Evolutionary conservation across 2,113 vertebrate genomes (phyloP).

Genomic region (Anhinga rufa): DNA sequence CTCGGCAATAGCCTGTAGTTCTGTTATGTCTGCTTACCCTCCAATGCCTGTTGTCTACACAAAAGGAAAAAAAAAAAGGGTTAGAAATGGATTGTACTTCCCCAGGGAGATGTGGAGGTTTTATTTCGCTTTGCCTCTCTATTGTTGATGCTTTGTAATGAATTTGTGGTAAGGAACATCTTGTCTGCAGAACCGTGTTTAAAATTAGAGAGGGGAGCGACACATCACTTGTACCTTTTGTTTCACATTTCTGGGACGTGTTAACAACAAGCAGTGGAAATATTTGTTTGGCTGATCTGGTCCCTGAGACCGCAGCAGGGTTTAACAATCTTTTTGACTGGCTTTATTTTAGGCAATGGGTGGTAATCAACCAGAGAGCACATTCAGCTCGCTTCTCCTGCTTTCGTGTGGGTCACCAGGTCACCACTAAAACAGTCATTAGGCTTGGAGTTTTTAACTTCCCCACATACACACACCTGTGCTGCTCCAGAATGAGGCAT

Average conservation of each 20-base stretch:
- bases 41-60: background rate
- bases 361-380: background rate
- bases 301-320: background rate
- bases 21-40: background rate
- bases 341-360: background rate
- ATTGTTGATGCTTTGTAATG: background rate
- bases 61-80: background rate
- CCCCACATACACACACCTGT: accelerated
- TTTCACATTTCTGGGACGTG: background rate
- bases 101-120: background rate
- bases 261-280: background rate
- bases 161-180: background rate
- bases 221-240: background rate
- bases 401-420: background rate
- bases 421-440: background rate
- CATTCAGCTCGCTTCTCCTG: background rate
- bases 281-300: background rate
- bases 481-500: background rate
- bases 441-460: background rate
- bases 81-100: background rate
- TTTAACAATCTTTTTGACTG: background rate
- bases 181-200: background rate
- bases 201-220: background rate
- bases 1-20: background rate
- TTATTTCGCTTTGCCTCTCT: background rate